Conservation (phyloP, 2,888 invertebrate species). For the Synergus japonicus region DNA sequence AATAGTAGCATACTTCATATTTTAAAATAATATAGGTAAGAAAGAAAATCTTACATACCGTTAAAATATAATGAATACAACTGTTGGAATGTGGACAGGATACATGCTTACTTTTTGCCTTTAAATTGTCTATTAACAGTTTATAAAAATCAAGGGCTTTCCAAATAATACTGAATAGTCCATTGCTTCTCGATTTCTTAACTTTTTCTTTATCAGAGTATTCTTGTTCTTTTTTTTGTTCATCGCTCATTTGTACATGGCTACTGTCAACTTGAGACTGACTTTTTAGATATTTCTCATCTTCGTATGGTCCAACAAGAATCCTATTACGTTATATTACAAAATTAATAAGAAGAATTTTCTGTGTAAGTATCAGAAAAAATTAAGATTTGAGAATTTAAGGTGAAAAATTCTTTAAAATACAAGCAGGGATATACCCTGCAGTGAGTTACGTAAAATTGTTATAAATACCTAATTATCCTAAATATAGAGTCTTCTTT, state of each 20-base stretch:
- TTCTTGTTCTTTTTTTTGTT: slow-evolving; percentile 28
- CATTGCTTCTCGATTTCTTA: slow-evolving; percentile 36
- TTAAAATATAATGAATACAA: slow-evolving; percentile 81
- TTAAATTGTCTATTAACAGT: slow-evolving; percentile 78
- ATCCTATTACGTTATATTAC: slow-evolving; percentile 75
- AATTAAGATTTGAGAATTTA: not conserved
- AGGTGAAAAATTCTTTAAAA: not conserved
- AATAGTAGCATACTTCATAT: not conserved
- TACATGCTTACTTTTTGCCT: slow-evolving; percentile 77
- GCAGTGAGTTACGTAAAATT: not conserved
- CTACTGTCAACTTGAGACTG: slow-evolving; percentile 43
- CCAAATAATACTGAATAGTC: slow-evolving; percentile 73
- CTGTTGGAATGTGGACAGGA: slow-evolving; percentile 83
- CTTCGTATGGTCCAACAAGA: slow-evolving; percentile 83
- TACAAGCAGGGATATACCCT: not conserved
- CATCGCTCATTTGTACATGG: slow-evolving; percentile 43
- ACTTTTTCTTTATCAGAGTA: slow-evolving; percentile 18
- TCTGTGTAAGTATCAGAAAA: not conserved
- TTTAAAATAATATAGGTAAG: slow-evolving; percentile 5
- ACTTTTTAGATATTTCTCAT: slow-evolving; percentile 72
- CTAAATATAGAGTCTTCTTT: slow-evolving; percentile 81
- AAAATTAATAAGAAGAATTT: not conserved
- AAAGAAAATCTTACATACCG: slow-evolving; percentile 71
- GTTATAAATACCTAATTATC: slow-evolving; percentile 78
- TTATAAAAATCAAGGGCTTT: slow-evolving; percentile 77